phyloP scores from a whole-genome alignment of 2,113 vertebrate species.

The Bufo gargarizans region DNA sequence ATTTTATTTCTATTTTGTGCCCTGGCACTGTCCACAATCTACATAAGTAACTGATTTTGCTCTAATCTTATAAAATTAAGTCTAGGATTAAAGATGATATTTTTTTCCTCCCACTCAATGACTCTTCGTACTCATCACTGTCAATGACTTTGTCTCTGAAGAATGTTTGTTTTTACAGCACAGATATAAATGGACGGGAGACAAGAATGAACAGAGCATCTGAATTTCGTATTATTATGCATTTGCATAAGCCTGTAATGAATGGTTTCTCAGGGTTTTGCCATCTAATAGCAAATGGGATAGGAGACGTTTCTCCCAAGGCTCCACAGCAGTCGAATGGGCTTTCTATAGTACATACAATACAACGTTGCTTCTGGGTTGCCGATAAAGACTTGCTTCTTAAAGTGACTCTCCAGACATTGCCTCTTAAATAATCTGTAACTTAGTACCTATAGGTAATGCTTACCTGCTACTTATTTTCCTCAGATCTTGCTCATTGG shows the following conservation, averaged over 20 bases:
- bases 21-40: not conserved
- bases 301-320: too few species aligned
- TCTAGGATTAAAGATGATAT: constrained; percentile 25
- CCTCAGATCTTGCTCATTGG: too few species aligned
- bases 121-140: constrained; percentile 8
- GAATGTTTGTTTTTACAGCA: constrained; percentile 13
- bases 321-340: too few species aligned
- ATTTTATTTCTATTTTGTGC: not conserved
- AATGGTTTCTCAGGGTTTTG: not conserved
- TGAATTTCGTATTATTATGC: not conserved
- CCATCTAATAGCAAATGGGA: too few species aligned
- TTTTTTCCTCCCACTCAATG: not conserved
- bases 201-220: not conserved
- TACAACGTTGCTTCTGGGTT: too few species aligned
- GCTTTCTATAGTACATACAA: too few species aligned
- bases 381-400: too few species aligned
- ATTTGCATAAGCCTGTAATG: not conserved
- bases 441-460: too few species aligned
- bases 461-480: too few species aligned
- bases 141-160: constrained; percentile 27
- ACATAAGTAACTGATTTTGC: not conserved
- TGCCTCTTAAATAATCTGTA: too few species aligned
- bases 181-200: not conserved
- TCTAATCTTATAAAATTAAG: not conserved
- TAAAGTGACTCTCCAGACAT: too few species aligned